A percentile compares a stretch with the other conserved stretches of the same genome.
Evolutionary conservation across 2,797 vertebrate species (phyloP).

Genomic region (Lepidocolaptes lacrymiger): DNA sequence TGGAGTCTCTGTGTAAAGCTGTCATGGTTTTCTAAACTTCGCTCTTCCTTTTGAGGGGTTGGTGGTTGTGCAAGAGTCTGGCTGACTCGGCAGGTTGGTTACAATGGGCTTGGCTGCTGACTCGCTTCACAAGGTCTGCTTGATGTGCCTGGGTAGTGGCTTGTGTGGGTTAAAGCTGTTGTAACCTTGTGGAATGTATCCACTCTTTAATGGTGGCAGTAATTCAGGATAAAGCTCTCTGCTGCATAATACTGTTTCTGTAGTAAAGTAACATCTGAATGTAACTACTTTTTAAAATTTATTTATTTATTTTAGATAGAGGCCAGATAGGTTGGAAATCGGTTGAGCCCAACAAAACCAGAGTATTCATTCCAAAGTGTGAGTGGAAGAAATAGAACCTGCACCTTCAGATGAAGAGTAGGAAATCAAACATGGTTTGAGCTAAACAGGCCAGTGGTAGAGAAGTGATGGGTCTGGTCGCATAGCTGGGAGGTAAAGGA

Average conservation of each 20-base stretch:
- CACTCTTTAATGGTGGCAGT: neutral
- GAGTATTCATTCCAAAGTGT: neutral
- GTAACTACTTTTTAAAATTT: too few species aligned
- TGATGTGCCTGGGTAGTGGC: neutral
- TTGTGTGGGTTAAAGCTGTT: neutral
- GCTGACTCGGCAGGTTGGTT: neutral
- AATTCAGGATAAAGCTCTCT: neutral
- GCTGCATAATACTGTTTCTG: neutral
- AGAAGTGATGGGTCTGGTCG: neutral
- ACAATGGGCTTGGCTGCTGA: neutral
- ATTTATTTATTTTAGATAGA: fast-evolving
- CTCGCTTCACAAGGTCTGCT: neutral
- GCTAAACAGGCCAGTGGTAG: neutral
- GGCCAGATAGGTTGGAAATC: neutral
- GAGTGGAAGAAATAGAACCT: neutral
- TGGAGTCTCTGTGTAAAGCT: neutral
- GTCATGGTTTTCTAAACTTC: neutral
- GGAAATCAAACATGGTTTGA: neutral
- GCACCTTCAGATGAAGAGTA: neutral
- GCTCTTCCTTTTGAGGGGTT: neutral
- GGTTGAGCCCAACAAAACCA: neutral
- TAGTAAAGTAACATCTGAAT: neutral
- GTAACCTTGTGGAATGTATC: neutral
- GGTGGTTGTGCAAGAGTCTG: neutral
- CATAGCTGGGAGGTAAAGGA: neutral